Percentiles rank a stretch among this genome's conserved stretches.
Conservation (phyloP, 1,140 invertebrate species). For the Pseudomyrmex flavicornis region DNA sequence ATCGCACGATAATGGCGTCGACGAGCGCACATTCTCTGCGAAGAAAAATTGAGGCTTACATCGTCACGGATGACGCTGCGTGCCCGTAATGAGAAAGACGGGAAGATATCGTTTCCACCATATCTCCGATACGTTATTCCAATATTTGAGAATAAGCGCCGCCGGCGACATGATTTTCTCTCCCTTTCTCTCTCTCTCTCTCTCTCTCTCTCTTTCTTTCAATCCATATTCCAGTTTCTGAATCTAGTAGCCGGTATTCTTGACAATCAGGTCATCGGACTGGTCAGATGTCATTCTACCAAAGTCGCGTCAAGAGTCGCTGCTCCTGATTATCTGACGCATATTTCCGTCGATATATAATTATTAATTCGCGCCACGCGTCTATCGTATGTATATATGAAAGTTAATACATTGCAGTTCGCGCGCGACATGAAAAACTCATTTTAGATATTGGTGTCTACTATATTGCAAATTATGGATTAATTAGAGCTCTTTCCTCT, state of each 20-base stretch:
- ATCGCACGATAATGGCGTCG: conserved; percentile 46
- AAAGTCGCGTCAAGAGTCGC: conserved; percentile 30
- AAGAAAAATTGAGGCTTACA: conserved; percentile 51
- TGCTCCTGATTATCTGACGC: conserved; percentile 27
- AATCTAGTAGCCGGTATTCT: conserved; percentile 44
- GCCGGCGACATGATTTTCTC: conserved; percentile 11
- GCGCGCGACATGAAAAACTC: conserved; percentile 30
- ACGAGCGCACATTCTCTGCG: conserved; percentile 11
- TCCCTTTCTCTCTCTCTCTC: conserved; percentile 35
- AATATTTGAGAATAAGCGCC: conserved; percentile 62
- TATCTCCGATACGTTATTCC: conserved; percentile 51
- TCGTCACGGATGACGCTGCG: conserved; percentile 28
- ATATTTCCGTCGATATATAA: conserved; percentile 4
- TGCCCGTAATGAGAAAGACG: conserved; percentile 37
- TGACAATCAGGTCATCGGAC: conserved; percentile 50
- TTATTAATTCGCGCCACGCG: conserved; percentile 21
- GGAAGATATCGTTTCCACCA: conserved; percentile 1
- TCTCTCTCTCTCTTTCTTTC: conserved; percentile 58
- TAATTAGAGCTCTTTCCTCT: conserved; percentile 3
- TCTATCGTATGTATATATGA: not conserved
- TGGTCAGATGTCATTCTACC: conserved; percentile 39
- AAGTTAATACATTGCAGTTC: conserved; percentile 4
- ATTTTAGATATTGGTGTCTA: conserved; percentile 9
- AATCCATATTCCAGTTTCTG: conserved; percentile 67
- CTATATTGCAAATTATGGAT: not conserved